These are phyloP conservation scores for Trichomycterus rosablanca DNA, from an alignment of 2,113 vertebrate species.

Conservation along the genomic window DNA sequence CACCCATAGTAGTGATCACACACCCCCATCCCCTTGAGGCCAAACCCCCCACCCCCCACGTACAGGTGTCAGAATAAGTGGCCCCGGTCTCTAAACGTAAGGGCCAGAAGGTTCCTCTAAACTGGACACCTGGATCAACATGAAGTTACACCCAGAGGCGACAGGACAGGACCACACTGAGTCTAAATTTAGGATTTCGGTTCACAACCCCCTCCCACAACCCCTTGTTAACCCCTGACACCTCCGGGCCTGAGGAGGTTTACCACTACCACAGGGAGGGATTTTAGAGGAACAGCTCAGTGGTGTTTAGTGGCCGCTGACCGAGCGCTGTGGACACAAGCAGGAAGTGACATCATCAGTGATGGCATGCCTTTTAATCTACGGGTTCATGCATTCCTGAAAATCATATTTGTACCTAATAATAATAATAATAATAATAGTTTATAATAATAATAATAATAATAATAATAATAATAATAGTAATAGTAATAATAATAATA, in stretches of 20 bases:
- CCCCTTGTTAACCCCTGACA: constrained; percentile 24
- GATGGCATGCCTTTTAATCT: no score
- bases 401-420: no score
- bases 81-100: neutral
- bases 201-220: constrained; percentile 14
- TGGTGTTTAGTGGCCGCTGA: constrained; percentile 31
- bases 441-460: no score
- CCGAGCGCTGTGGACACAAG: constrained; percentile 5
- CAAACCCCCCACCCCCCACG: neutral
- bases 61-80: constrained; percentile 15
- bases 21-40: no score
- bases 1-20: no score
- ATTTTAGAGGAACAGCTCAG: neutral
- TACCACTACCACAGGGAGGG: constrained; percentile 20
- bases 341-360: constrained; percentile 22
- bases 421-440: no score
- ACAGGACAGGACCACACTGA: neutral
- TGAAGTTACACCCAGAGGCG: constrained; percentile 1
- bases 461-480: no score
- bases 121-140: constrained; percentile 40
- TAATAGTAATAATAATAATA: no score
- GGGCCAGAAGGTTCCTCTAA: constrained; percentile 19
- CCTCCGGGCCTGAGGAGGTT: constrained; percentile 21
- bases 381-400: no score
- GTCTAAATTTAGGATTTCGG: constrained; percentile 24